Evolutionary conservation across 2,113 vertebrate genomes (phyloP).

Genomic region (Tauraco erythrolophus): DNA sequence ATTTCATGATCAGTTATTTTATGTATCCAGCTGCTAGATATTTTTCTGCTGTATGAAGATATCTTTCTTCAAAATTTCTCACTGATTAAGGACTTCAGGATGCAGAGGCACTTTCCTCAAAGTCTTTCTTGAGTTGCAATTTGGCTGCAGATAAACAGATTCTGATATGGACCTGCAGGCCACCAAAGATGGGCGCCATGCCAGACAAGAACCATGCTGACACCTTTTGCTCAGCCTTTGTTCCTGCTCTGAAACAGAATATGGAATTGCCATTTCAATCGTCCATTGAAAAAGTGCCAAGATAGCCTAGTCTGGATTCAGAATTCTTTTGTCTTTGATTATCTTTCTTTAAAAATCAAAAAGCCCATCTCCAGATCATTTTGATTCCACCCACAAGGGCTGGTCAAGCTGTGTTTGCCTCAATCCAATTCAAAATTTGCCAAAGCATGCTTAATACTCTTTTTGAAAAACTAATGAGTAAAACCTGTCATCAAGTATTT

Average conservation of each 20-base stretch:
- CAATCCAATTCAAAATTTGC: not conserved
- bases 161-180: not conserved
- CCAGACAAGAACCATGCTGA: not conserved
- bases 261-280: not conserved
- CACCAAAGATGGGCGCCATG: not conserved
- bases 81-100: not conserved
- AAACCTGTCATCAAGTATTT: not conserved
- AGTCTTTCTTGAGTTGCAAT: not conserved
- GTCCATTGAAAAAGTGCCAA: not conserved
- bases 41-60: not conserved
- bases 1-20: not conserved
- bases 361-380: not conserved
- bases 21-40: not conserved
- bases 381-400: not conserved
- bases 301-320: not conserved
- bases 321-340: not conserved
- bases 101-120: not conserved
- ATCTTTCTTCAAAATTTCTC: not conserved
- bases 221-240: not conserved
- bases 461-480: not conserved
- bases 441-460: not conserved
- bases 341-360: not conserved
- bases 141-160: not conserved
- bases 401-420: not conserved
- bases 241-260: not conserved